These are phyloP conservation scores for Rhea americana DNA, from an alignment of 2,113 vertebrate genomes.

Conservation along the genomic window DNA sequence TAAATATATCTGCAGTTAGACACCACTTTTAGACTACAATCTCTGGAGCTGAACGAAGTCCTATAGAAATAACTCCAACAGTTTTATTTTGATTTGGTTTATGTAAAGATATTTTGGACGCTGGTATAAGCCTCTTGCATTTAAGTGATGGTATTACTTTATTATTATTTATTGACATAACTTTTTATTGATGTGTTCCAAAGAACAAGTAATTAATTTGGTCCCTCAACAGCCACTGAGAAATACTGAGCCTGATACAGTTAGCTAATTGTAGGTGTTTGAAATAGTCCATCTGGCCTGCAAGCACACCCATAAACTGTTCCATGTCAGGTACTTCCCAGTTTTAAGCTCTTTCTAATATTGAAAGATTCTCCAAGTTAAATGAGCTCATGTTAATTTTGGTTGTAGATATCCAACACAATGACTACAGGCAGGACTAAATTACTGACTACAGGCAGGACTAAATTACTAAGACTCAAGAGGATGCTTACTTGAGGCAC, in stretches of 20 bases:
- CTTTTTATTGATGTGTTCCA: neutral
- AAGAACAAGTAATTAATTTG: neutral
- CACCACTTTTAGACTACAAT: neutral
- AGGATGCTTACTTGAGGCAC: neutral
- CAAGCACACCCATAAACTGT: accelerated
- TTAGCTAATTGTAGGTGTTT: neutral
- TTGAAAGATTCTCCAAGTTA: neutral
- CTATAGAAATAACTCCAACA: neutral
- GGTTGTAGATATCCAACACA: neutral
- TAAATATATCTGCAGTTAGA: neutral
- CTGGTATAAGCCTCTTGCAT: neutral
- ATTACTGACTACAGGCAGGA: neutral
- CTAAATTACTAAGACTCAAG: neutral
- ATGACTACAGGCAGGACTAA: neutral
- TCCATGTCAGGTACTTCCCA: neutral
- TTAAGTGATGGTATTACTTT: neutral
- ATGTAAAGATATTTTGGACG: neutral
- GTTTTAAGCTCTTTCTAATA: neutral
- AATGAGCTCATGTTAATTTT: neutral
- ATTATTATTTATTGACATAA: neutral
- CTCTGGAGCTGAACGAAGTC: neutral
- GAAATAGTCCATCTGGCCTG: neutral
- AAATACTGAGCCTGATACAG: neutral
- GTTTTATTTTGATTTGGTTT: neutral
- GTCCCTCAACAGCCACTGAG: neutral